Conservation (phyloP, 2,797 vertebrate genomes). For the Uromys caudimaculatus region DNA sequence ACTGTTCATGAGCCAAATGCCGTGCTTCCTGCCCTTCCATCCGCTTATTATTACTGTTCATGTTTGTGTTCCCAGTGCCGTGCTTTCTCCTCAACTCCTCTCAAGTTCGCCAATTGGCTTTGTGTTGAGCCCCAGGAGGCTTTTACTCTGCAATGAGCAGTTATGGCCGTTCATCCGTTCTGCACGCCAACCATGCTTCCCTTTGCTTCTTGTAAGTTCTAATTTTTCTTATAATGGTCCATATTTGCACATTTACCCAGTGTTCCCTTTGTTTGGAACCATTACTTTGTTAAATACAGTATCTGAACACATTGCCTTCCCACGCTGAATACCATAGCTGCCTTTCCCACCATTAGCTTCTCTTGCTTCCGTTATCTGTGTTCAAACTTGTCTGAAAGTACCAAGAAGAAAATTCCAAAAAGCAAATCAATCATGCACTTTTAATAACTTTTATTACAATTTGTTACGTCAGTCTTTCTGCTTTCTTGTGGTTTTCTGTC, state of each 20-base stretch:
- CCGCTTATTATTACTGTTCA: background rate
- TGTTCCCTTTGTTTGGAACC: background rate
- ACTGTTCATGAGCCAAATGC: background rate
- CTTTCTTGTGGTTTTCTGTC: background rate
- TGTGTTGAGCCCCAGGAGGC: background rate
- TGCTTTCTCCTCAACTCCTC: background rate
- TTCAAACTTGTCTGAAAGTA: background rate
- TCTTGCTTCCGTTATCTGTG: background rate
- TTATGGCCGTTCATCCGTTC: background rate
- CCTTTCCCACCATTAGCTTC: background rate
- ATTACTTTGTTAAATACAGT: background rate
- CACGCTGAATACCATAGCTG: too few species aligned
- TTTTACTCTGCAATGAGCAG: background rate
- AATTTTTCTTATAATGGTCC: background rate
- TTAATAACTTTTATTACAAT: background rate
- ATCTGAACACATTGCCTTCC: background rate
- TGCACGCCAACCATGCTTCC: accelerated
- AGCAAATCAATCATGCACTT: background rate
- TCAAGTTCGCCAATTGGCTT: background rate
- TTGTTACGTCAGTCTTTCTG: background rate
- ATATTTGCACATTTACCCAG: background rate
- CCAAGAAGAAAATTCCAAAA: background rate
- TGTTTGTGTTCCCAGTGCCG: background rate
- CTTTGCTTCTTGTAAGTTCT: background rate
- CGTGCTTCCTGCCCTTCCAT: accelerated